A percentile compares a stretch with the other conserved stretches of the same genome.
Conservation (phyloP, 2,888 invertebrate species). For the Nomada goodeniana region DNA sequence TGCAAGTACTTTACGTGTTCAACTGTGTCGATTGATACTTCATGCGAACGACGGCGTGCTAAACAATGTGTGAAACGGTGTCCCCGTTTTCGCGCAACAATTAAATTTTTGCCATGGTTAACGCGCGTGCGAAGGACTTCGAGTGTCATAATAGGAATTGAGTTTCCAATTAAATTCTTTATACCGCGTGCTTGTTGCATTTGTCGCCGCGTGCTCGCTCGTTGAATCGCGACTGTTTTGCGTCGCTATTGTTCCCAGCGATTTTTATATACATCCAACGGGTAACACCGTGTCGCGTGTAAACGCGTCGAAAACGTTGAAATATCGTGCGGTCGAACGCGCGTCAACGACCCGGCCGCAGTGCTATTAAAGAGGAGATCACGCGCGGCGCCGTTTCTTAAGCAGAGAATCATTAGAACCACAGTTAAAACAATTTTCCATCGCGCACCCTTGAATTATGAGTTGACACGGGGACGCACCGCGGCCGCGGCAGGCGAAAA, state of each 20-base stretch:
- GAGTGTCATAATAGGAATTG: conserved; percentile 52
- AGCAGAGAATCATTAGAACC: neutral
- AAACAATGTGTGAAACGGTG: conserved; percentile 49
- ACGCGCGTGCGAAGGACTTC: conserved; percentile 47
- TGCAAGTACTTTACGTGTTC: too few species aligned
- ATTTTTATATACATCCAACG: neutral
- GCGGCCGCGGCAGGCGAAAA: neutral
- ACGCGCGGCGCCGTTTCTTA: neutral
- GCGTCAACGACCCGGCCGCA: neutral
- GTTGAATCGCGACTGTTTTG: conserved; percentile 13
- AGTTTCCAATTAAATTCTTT: conserved; percentile 58
- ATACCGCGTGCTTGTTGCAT: conserved; percentile 35
- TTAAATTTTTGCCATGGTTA: conserved; percentile 50
- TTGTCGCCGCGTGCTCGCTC: conserved; percentile 2
- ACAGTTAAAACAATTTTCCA: conserved; percentile 6
- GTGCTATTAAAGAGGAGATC: too few species aligned
- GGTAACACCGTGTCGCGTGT: neutral
- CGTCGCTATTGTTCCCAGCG: conserved; percentile 27
- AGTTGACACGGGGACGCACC: neutral
- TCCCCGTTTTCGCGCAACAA: conserved; percentile 39
- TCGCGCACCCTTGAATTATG: neutral
- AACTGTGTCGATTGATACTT: conserved; percentile 34
- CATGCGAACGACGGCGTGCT: neutral
- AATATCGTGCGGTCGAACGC: neutral
- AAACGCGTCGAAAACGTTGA: neutral